Percentiles rank a stretch among this genome's conserved stretches.
Conservation (phyloP, 2,113 vertebrate genomes). For the Zootoca vivipara region DNA sequence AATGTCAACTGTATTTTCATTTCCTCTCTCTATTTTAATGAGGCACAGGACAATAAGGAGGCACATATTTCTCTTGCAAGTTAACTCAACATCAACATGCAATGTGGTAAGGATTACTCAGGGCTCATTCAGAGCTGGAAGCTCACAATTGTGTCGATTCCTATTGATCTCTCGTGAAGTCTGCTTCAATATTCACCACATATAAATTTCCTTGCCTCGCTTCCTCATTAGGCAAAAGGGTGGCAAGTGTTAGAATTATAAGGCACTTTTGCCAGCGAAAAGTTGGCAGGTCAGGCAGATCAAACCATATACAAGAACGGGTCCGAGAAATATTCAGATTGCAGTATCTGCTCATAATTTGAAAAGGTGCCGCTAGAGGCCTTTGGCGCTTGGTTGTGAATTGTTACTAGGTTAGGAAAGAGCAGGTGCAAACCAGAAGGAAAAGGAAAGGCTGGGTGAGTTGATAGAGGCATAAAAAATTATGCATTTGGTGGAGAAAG, state of each 20-base stretch:
- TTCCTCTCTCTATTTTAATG: constrained; percentile 67
- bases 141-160: constrained; percentile 71
- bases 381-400: neutral
- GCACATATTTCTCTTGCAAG: constrained; percentile 76
- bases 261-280: constrained; percentile 47
- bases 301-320: neutral
- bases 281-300: constrained; percentile 50
- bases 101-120: constrained; percentile 74
- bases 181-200: constrained; percentile 78
- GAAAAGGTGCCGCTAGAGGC: neutral
- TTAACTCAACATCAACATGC: constrained; percentile 77
- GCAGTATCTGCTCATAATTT: neutral
- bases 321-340: neutral
- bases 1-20: constrained; percentile 79
- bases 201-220: constrained; percentile 81
- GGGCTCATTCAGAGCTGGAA: constrained; percentile 70
- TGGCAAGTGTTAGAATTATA: constrained; percentile 35
- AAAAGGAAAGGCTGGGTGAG: neutral
- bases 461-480: too few relatives aligned
- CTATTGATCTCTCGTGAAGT: constrained; percentile 76
- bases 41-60: constrained; percentile 61
- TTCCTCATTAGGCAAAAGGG: constrained; percentile 69
- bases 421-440: neutral
- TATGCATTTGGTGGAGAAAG: too few relatives aligned
- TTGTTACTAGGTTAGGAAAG: neutral